phyloP scores from a whole-genome alignment of 2,113 vertebrate genomes.

The Vicugna pacos region DNA sequence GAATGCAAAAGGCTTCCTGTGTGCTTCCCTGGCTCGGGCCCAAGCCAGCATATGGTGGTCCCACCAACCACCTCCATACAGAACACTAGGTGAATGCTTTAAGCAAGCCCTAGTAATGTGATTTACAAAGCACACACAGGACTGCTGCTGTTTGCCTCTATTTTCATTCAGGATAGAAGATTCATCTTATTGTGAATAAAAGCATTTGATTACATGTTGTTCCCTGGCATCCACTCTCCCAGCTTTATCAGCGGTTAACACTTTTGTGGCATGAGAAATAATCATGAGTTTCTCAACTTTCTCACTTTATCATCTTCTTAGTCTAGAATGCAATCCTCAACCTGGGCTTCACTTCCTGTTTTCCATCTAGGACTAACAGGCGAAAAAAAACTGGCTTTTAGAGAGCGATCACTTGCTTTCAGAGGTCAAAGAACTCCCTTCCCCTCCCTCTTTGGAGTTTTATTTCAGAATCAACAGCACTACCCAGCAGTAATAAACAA shows the following conservation, averaged over 20 bases:
- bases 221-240: not conserved
- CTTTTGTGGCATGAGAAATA: not conserved
- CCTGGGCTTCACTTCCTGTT: not conserved
- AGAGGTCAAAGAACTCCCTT: slow-evolving; percentile 56
- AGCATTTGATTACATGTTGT: slow-evolving; percentile 3
- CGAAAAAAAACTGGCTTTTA: slow-evolving; percentile 44
- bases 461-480: slow-evolving; percentile 38
- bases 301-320: slow-evolving; percentile 15
- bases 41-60: slow-evolving; percentile 54
- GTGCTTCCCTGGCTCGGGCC: slow-evolving; percentile 53
- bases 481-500: not conserved
- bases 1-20: slow-evolving; percentile 60
- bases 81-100: slow-evolving; percentile 61
- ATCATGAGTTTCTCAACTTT: not conserved
- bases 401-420: slow-evolving; percentile 16
- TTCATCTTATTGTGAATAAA: slow-evolving; percentile 12
- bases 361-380: not conserved
- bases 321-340: not conserved
- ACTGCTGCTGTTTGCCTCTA: slow-evolving; percentile 5
- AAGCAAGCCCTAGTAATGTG: slow-evolving; percentile 61
- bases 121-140: slow-evolving; percentile 55
- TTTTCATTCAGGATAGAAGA: slow-evolving; percentile 41
- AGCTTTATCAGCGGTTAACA: not conserved
- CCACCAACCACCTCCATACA: slow-evolving; percentile 21
- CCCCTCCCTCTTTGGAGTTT: not conserved